Conservation (phyloP, 2,797 vertebrate species). For the Pangasius mekongensis region DNA sequence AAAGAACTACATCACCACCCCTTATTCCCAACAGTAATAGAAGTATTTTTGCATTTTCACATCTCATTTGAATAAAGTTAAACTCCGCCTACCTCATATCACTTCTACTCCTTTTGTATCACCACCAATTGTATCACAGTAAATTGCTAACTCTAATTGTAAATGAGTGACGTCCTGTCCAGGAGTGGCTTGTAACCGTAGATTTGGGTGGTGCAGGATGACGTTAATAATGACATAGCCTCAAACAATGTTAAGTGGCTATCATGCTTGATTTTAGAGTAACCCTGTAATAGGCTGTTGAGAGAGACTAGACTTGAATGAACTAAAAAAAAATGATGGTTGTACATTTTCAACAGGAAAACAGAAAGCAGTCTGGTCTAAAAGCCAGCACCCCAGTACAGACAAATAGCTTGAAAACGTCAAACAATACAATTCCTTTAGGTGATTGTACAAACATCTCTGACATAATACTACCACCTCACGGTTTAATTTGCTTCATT, state of each 20-base stretch:
- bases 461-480: background rate
- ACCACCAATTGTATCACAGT: background rate
- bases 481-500: background rate
- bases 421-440: background rate
- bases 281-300: background rate
- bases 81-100: background rate
- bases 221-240: background rate
- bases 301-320: background rate
- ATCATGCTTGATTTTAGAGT: background rate
- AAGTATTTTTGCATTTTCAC: background rate
- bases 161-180: background rate
- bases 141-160: background rate
- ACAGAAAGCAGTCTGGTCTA: background rate
- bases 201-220: background rate
- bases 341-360: background rate
- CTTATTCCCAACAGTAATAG: background rate
- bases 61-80: background rate
- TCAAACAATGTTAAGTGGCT: background rate
- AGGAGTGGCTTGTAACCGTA: background rate
- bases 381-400: background rate
- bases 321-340: background rate
- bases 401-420: background rate
- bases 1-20: background rate
- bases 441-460: background rate
- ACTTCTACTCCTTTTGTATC: background rate